These are phyloP conservation scores for Eupithecia pulchellata DNA, from an alignment of 2,888 invertebrate genomes.

Conservation along the genomic window DNA sequence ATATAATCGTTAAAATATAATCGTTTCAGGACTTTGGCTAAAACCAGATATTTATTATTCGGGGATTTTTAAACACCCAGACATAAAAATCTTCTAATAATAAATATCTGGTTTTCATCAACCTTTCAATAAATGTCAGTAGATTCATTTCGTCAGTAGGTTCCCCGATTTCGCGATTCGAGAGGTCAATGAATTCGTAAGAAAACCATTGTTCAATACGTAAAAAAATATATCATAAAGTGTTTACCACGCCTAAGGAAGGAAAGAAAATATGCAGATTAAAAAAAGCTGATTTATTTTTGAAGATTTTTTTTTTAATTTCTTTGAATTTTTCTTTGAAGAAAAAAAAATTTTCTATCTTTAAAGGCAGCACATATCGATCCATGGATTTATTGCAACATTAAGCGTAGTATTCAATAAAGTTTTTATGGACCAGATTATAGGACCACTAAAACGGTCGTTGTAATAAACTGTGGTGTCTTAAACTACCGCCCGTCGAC, in stretches of 20 bases:
- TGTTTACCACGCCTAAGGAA: neutral
- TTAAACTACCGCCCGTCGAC: constrained; percentile 13
- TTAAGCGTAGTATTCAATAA: constrained; percentile 31
- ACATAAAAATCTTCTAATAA: too few relatives aligned
- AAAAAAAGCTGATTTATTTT: neutral
- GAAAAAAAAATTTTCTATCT: constrained; percentile 4
- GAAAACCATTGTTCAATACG: too few relatives aligned
- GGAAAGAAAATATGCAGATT: neutral
- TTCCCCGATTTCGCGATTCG: too few relatives aligned
- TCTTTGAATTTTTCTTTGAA: too few relatives aligned
- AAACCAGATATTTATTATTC: neutral
- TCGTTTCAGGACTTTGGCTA: neutral
- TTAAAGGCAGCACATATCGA: constrained; percentile 23
- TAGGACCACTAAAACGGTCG: constrained; percentile 24
- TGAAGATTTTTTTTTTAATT: neutral
- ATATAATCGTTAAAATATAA: neutral
- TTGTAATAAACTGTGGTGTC: constrained; percentile 27
- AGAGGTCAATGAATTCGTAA: too few relatives aligned
- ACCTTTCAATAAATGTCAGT: too few relatives aligned
- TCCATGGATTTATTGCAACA: constrained; percentile 22
- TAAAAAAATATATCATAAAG: too few relatives aligned
- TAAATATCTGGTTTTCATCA: too few relatives aligned
- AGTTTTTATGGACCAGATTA: constrained; percentile 31
- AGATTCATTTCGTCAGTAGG: too few relatives aligned
- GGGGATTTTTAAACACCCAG: too few relatives aligned